Evolutionary conservation across 1,140 invertebrate species (phyloP).

Genomic region (Heliconius hewitsoni): DNA sequence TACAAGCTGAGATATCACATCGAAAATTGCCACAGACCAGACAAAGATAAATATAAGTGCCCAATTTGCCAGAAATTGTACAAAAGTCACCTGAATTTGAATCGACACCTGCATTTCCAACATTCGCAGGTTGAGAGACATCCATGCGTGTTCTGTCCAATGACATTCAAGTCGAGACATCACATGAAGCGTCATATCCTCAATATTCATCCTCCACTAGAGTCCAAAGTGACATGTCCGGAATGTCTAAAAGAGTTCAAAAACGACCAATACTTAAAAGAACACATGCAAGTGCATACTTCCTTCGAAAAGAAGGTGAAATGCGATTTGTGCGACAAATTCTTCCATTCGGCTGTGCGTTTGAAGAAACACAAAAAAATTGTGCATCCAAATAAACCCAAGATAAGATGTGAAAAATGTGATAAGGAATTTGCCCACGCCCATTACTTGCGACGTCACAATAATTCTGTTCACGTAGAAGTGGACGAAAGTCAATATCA

Average conservation of each 20-base stretch:
- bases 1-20: constrained; percentile 72
- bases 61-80: constrained; percentile 68
- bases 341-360: constrained; percentile 68
- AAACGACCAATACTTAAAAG: constrained; percentile 73
- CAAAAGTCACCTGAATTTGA: constrained; percentile 67
- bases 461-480: constrained; percentile 70
- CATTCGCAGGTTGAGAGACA: constrained; percentile 64
- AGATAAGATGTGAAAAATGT: constrained; percentile 70
- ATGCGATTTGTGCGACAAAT: constrained; percentile 73
- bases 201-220: constrained; percentile 73
- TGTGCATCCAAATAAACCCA: constrained; percentile 70
- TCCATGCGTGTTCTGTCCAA: constrained; percentile 69
- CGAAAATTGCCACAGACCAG: constrained; percentile 52
- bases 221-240: constrained; percentile 71
- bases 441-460: constrained; percentile 66
- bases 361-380: constrained; percentile 76
- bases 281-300: constrained; percentile 75
- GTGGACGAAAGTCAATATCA: constrained; percentile 65
- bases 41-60: constrained; percentile 68
- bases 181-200: constrained; percentile 73
- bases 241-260: constrained; percentile 75
- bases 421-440: constrained; percentile 72
- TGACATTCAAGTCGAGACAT: constrained; percentile 71
- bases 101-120: constrained; percentile 67
- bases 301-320: constrained; percentile 66